A percentile compares a stretch with the other conserved stretches of the same genome.
These are phyloP conservation scores for Plectropomus leopardus DNA, from an alignment of 2,113 vertebrate genomes.

Conservation along the genomic window DNA sequence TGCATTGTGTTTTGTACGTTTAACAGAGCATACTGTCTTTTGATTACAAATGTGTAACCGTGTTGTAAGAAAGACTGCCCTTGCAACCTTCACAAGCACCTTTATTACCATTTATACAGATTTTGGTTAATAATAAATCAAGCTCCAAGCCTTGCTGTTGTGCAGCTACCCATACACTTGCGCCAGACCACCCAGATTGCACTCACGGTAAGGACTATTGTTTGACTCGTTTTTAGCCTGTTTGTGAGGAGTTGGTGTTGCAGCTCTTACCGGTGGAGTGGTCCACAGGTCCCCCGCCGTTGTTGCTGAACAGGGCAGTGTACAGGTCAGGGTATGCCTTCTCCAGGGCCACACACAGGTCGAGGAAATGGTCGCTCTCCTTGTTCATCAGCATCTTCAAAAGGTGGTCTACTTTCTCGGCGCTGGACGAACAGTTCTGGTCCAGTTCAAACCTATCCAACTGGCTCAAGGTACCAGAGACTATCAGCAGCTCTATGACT, in stretches of 20 bases:
- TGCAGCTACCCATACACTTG: slow-evolving; percentile 20
- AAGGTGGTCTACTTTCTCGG: slow-evolving; percentile 93
- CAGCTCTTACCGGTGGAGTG: slow-evolving; percentile 84
- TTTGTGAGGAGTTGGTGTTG: not conserved
- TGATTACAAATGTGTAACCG: not conserved
- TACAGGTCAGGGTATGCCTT: slow-evolving; percentile 96
- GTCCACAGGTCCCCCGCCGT: slow-evolving; percentile 87
- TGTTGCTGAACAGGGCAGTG: slow-evolving; percentile 90
- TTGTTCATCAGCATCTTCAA: slow-evolving; percentile 95
- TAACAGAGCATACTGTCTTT: not conserved
- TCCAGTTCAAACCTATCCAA: slow-evolving; percentile 89
- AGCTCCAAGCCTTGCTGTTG: slow-evolving; percentile 13
- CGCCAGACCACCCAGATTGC: slow-evolving; percentile 69
- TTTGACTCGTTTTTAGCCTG: too few relatives aligned
- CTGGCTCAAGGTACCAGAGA: slow-evolving; percentile 88
- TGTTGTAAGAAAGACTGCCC: not conserved
- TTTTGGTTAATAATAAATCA: slow-evolving; percentile 2
- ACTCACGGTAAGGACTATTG: not conserved
- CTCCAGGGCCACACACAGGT: slow-evolving; percentile 95
- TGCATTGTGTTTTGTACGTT: not conserved
- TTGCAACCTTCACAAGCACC: slow-evolving; percentile 33
- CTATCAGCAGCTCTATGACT: slow-evolving; percentile 91
- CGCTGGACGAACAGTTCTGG: slow-evolving; percentile 88
- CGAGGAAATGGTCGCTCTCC: slow-evolving; percentile 95
- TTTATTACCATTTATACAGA: not conserved